A percentile compares a stretch with the other conserved stretches of the same genome.
Evolutionary conservation across 2,113 vertebrate species (phyloP).

Genomic region (Ariopsis seemanni): DNA sequence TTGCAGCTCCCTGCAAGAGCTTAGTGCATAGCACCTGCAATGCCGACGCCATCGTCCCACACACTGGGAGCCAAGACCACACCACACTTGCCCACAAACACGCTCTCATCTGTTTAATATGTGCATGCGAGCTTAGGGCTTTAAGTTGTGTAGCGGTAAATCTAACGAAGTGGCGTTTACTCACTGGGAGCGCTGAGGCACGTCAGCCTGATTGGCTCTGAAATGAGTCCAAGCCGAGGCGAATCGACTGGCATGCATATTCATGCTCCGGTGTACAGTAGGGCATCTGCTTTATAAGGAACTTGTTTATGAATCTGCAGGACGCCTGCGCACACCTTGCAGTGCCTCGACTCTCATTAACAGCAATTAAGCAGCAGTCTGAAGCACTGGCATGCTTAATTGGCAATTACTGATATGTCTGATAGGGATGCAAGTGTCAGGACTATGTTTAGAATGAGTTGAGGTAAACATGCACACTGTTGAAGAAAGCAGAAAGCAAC

Average conservation of each 20-base stretch:
- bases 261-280: slow-evolving; percentile 59
- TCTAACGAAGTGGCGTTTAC: slow-evolving; percentile 34
- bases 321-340: slow-evolving; percentile 60
- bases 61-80: slow-evolving; percentile 33
- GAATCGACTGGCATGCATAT: slow-evolving; percentile 63
- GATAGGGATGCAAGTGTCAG: slow-evolving; percentile 69
- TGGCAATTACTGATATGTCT: slow-evolving; percentile 71
- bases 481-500: slow-evolving; percentile 37
- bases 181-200: slow-evolving; percentile 25
- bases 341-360: slow-evolving; percentile 69
- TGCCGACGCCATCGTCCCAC: slow-evolving; percentile 53
- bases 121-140: slow-evolving; percentile 19
- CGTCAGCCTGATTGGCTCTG: slow-evolving; percentile 25
- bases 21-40: slow-evolving; percentile 12
- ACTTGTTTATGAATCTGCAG: slow-evolving; percentile 45
- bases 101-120: slow-evolving; percentile 7
- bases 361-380: slow-evolving; percentile 73
- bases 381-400: slow-evolving; percentile 71
- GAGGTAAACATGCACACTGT: slow-evolving; percentile 60
- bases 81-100: slow-evolving; percentile 15
- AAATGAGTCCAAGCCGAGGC: slow-evolving; percentile 34
- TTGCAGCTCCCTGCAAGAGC: slow-evolving; percentile 4
- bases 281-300: slow-evolving; percentile 37
- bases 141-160: not conserved
- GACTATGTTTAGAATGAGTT: slow-evolving; percentile 66